Evolutionary conservation across 2,113 vertebrate genomes (phyloP).

Genomic region (Rhinolophus sinicus): DNA sequence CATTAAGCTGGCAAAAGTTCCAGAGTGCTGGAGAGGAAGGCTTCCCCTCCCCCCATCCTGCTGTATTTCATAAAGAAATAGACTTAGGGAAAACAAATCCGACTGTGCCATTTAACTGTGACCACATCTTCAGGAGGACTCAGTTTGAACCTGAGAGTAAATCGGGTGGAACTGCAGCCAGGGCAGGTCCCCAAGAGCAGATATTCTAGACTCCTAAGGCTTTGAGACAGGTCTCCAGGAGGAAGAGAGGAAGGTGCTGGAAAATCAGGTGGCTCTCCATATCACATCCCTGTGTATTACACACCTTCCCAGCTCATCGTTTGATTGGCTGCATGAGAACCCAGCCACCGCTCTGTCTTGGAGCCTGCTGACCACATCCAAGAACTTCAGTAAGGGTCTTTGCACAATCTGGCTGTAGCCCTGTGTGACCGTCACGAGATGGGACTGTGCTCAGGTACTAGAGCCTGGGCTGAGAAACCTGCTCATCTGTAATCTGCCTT

Average conservation of each 20-base stretch:
- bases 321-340: neutral
- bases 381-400: neutral
- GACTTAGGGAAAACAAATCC: neutral
- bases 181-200: neutral
- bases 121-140: neutral
- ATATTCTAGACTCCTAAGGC: neutral
- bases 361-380: neutral
- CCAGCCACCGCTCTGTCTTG: neutral
- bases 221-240: neutral
- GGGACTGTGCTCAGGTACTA: no score
- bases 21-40: neutral
- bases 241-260: accelerated
- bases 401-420: neutral
- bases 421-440: no score
- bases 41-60: no score
- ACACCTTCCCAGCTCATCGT: no score
- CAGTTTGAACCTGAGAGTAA: neutral
- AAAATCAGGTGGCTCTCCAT: neutral
- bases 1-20: constrained; percentile 40
- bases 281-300: accelerated
- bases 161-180: neutral
- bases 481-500: neutral
- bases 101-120: neutral
- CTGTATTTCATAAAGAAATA: neutral
- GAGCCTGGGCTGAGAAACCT: neutral